Conservation (phyloP, 2,113 vertebrate genomes). For the Chionis minor region DNA sequence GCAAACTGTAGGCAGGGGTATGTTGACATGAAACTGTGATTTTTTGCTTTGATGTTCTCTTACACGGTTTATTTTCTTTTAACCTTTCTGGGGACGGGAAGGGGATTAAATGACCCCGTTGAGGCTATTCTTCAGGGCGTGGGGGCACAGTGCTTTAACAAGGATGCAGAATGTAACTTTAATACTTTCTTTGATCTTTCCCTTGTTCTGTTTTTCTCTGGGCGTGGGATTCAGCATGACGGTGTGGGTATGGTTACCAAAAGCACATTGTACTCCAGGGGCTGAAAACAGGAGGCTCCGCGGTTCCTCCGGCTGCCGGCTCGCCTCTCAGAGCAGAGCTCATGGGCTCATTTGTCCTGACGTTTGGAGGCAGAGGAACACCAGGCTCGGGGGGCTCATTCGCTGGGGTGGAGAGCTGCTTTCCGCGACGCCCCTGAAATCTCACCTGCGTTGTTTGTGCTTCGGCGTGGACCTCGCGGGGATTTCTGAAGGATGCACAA, state of each 20-base stretch:
- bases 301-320: background rate
- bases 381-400: background rate
- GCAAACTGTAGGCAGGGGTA: background rate
- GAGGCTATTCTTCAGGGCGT: background rate
- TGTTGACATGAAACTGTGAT: fast-evolving
- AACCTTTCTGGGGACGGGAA: background rate
- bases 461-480: background rate
- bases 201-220: background rate
- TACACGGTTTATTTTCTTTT: background rate
- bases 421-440: background rate
- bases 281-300: background rate
- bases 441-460: background rate
- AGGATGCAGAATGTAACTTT: background rate
- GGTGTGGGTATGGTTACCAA: background rate
- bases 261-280: background rate
- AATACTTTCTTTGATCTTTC: background rate
- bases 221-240: background rate
- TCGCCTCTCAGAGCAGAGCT: background rate
- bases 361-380: background rate
- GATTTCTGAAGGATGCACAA: background rate
- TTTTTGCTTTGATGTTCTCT: background rate
- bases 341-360: background rate
- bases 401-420: background rate
- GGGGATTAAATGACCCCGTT: background rate
- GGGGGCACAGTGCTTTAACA: background rate